Evolutionary conservation across 1,140 invertebrate species (phyloP).

Genomic region (Babylonia areolata): DNA sequence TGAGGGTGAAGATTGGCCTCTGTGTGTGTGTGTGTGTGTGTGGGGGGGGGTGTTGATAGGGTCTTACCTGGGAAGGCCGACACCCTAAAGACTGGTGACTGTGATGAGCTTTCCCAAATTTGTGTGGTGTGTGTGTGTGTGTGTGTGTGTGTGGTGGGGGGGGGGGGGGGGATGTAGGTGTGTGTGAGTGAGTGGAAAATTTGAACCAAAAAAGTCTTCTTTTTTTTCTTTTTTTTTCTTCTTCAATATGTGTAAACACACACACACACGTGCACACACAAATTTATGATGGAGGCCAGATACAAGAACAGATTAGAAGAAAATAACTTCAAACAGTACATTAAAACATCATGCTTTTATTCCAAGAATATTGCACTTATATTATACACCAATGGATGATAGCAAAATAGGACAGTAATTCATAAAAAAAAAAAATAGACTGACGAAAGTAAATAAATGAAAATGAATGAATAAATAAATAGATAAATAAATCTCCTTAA

Average conservation of each 20-base stretch:
- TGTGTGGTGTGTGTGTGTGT: too few species aligned
- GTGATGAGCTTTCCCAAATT: too few species aligned
- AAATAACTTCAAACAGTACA: background rate
- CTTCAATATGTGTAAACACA: too few species aligned
- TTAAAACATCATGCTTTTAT: constrained; percentile 34
- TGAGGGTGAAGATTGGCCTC: too few species aligned
- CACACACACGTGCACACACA: background rate
- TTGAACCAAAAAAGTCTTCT: too few species aligned
- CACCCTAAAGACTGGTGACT: too few species aligned
- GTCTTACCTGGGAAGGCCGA: too few species aligned
- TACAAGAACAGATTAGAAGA: background rate
- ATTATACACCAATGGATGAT: constrained; percentile 17
- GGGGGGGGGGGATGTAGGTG: too few species aligned
- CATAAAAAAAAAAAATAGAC: background rate
- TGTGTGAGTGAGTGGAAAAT: too few species aligned
- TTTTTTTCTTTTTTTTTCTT: too few species aligned
- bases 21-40: constrained; percentile 9
- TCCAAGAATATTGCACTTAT: constrained; percentile 38
- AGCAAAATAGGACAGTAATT: constrained; percentile 15
- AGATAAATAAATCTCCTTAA: background rate
- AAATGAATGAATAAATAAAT: background rate
- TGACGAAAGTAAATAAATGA: background rate
- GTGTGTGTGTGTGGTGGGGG: too few species aligned
- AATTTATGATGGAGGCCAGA: background rate
- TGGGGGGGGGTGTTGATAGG: background rate